Conservation (phyloP, 1,140 invertebrate species). For the Goniozus legneri region DNA sequence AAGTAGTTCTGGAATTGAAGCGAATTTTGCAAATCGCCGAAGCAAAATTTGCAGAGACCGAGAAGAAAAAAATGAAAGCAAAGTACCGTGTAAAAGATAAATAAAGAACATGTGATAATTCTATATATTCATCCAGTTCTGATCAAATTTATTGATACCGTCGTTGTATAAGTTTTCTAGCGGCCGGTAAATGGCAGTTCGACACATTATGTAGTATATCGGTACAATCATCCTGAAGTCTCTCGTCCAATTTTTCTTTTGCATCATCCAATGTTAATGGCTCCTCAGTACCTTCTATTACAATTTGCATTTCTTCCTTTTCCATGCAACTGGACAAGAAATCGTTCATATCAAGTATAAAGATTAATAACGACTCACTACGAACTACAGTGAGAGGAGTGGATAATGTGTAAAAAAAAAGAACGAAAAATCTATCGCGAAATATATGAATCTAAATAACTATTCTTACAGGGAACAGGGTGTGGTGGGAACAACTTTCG, state of each 20-base stretch:
- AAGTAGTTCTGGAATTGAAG: conserved; percentile 41
- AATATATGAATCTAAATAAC: background rate
- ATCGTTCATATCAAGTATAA: no score
- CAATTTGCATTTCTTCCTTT: conserved; percentile 53
- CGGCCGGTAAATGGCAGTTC: conserved; percentile 54
- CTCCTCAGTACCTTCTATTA: conserved; percentile 49
- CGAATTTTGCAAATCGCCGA: conserved; percentile 30
- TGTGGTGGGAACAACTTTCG: conserved; percentile 40
- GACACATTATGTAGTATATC: conserved; percentile 57
- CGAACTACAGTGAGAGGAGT: no score
- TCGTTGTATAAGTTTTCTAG: conserved; percentile 55
- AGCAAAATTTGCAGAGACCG: no score
- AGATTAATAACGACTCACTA: no score
- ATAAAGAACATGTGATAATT: conserved; percentile 1
- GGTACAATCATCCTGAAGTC: conserved; percentile 40
- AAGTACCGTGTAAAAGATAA: no score
- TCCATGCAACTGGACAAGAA: conserved; percentile 49
- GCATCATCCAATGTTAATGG: conserved; percentile 46
- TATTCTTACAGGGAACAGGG: conserved; percentile 47
- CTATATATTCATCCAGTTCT: conserved; percentile 2
- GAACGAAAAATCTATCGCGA: conserved; percentile 10
- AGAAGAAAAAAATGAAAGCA: conserved; percentile 8
- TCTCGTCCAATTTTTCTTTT: conserved; percentile 37
- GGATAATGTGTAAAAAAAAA: conserved; percentile 1
- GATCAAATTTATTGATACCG: conserved; percentile 47